Percentiles rank a stretch among this genome's conserved stretches.
Evolutionary conservation across 2,797 vertebrate genomes (phyloP).

Genomic region (Tiaroga cobitis): DNA sequence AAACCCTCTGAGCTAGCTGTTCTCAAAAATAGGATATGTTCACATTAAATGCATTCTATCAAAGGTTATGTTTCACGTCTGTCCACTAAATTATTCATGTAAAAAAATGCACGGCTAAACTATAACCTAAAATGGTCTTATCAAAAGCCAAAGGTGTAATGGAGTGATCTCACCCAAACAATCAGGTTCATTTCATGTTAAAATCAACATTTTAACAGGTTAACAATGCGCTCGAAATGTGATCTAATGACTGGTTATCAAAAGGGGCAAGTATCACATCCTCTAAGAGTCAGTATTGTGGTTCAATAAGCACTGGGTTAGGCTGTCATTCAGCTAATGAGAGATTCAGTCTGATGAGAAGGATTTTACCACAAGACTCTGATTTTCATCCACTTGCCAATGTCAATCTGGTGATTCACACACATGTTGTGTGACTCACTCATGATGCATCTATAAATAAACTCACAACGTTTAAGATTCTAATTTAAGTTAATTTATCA

Average conservation of each 20-base stretch:
- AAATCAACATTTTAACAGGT: not conserved
- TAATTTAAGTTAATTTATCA: not conserved
- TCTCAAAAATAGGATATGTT: not conserved
- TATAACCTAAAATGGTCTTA: not conserved
- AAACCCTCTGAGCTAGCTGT: not conserved
- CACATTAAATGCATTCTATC: not conserved
- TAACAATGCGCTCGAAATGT: not conserved
- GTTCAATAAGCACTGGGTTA: not conserved
- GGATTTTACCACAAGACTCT: conserved; percentile 8
- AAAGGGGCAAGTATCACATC: not conserved
- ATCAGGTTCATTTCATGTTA: not conserved
- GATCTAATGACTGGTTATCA: not conserved
- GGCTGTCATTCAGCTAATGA: conserved; percentile 34
- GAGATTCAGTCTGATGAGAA: conserved; percentile 17
- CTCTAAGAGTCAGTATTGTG: conserved; percentile 10
- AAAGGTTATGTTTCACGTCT: not conserved
- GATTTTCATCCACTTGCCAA: conserved; percentile 1
- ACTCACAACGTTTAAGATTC: not conserved
- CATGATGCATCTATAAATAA: not conserved
- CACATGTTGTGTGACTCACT: not conserved
- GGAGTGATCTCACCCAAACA: not conserved
- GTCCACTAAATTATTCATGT: conserved; percentile 44
- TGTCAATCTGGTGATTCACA: conserved; percentile 10
- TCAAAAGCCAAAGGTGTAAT: not conserved
- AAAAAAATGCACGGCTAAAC: not conserved